phyloP scores from a whole-genome alignment of 2,797 vertebrate genomes.

The Tarsius wallacei region DNA sequence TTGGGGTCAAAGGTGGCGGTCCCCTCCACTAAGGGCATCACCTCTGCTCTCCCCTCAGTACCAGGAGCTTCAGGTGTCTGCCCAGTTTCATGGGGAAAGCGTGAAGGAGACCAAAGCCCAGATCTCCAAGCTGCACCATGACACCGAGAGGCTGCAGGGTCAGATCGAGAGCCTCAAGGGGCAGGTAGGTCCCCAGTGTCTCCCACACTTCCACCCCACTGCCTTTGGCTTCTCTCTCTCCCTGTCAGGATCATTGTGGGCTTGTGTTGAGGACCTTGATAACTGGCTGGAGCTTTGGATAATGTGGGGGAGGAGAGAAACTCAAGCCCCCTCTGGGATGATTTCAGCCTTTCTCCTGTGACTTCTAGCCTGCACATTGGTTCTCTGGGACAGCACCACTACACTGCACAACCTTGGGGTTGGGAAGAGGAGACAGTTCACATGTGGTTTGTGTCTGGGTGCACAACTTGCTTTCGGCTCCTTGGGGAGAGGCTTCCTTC shows the following conservation, averaged over 20 bases:
- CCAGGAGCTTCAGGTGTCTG: conserved; percentile 84
- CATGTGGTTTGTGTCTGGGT: rapidly evolving
- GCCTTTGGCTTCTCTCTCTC: neutral
- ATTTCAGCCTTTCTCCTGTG: neutral
- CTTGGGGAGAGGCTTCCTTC: neutral
- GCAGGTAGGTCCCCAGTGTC: conserved; percentile 89
- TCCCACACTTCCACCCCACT: rapidly evolving
- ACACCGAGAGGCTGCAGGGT: conserved; percentile 93
- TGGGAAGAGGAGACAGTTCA: neutral
- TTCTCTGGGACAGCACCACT: neutral
- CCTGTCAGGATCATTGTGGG: neutral
- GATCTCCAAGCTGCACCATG: conserved; percentile 93
- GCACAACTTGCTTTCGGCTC: neutral
- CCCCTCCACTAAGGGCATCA: neutral
- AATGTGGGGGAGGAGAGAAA: neutral
- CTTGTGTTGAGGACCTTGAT: neutral
- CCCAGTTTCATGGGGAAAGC: conserved; percentile 75
- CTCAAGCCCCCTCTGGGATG: neutral
- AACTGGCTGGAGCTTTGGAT: neutral
- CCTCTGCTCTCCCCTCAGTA: conserved; percentile 70
- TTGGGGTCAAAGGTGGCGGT: neutral
- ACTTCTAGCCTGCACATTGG: neutral
- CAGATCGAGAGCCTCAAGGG: conserved; percentile 93
- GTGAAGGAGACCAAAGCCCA: conserved; percentile 91
- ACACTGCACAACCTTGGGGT: rapidly evolving